Conservation (phyloP, 2,888 invertebrate genomes). For the Lasioglossum lativentre region DNA sequence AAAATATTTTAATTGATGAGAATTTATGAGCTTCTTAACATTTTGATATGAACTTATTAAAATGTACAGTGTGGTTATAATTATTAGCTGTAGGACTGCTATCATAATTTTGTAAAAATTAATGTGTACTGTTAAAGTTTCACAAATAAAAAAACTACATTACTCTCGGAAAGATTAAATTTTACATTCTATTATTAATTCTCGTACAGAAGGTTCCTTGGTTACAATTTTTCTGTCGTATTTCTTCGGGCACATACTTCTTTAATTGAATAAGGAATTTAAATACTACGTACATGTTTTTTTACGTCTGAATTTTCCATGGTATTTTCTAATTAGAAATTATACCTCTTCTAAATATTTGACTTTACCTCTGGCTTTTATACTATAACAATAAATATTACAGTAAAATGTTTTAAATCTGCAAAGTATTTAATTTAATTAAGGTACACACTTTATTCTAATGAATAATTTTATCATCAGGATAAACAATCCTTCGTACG, state of each 20-base stretch:
- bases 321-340: not conserved
- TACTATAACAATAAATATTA: not conserved
- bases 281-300: not conserved
- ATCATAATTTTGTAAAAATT: not conserved
- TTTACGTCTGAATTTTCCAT: not conserved
- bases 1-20: not conserved
- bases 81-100: not conserved
- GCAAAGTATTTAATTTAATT: not conserved
- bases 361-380: not conserved
- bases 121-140: not conserved
- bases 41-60: too few species aligned
- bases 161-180: not conserved
- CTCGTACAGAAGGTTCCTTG: not conserved
- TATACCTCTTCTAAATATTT: not conserved
- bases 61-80: not conserved
- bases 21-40: not conserved
- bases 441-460: too few species aligned
- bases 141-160: not conserved
- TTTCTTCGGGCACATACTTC: not conserved
- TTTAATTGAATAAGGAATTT: not conserved
- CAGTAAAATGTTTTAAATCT: not conserved
- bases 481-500: not conserved
- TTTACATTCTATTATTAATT: not conserved
- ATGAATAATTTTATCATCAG: too few species aligned
- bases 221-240: not conserved